phyloP scores from a whole-genome alignment of 2,113 vertebrate species.

The Dasypus novemcinctus region DNA sequence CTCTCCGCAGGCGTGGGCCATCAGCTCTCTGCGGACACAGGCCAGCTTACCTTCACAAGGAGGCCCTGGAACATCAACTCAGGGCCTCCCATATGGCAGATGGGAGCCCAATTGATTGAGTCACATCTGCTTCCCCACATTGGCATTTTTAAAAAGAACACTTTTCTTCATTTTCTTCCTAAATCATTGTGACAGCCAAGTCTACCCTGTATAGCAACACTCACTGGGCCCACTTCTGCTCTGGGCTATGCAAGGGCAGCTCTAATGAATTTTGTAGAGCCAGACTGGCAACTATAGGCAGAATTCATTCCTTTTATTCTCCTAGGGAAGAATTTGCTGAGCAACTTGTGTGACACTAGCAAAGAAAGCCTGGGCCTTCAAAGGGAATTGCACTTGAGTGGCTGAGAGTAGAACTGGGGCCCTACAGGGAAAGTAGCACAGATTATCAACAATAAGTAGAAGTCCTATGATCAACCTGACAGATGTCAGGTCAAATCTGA shows the following conservation, averaged over 20 bases:
- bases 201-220: not conserved
- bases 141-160: conserved; percentile 24
- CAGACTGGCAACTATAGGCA: not conserved
- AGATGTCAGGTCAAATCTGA: not conserved
- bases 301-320: not conserved
- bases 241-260: not conserved
- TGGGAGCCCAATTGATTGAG: no score
- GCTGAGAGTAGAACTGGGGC: not conserved
- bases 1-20: no score
- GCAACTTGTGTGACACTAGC: not conserved
- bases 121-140: no score
- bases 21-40: no score
- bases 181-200: not conserved
- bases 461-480: not conserved
- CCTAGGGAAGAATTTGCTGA: conserved; percentile 26
- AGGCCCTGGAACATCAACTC: no score
- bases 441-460: not conserved
- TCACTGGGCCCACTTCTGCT: not conserved
- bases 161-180: conserved; percentile 28
- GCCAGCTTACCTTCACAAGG: no score
- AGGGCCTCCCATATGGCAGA: no score
- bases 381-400: not conserved
- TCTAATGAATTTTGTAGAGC: not conserved
- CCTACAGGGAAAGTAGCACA: not conserved
- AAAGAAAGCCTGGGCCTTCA: not conserved